Base-by-base conservation (phyloP, 2,888 invertebrate genomes). In the Criorhina ranunculi region DNA sequence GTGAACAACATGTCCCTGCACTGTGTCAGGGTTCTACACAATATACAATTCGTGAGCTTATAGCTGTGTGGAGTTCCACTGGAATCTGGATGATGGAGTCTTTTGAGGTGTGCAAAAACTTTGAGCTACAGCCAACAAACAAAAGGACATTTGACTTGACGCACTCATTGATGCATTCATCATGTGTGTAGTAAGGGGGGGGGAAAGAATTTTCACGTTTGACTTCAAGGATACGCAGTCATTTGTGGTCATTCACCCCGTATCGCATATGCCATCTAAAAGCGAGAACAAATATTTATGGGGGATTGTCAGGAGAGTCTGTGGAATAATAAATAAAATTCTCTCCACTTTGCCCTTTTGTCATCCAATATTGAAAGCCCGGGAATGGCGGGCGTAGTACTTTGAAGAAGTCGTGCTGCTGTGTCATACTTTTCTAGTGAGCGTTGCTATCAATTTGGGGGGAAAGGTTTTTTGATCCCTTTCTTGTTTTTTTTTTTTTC, bases 1-100 rank as follows among this genome's bases (percentile, higher is more conserved):
- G 12, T 55, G 60, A 67, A 75, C 67, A 80, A 49, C 49, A 66
- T 55, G 46, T 33, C 17, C 44, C 24, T 59, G 64, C 57, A 33
- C 62, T 75, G 42, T 75, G 64, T 53, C 73, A 73, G 42, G 62
- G 60, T 53, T 15, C 31, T 73, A n/a, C 15, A 73, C 60, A 67
- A 51, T 15, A 42, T 15, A 42, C 15, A 37, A 33, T 70, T 66
- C 42, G 29, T 46, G 46, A n/a, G 55, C 46, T 37, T 15, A 35
- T 15, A 24, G 1, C 51, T 40, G 29, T 31, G 33, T 24, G 24
- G 12, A 44, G 15, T 35, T 40, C 24, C 51, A 29, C 51, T 73
- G 40, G 29, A 19, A 53, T 59, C 46, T 70, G 62, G 49, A 62
- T 62, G 73, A 24, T 24, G 24, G 4, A 73, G 73, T 73, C 62